phyloP scores from a whole-genome alignment of 2,113 vertebrate genomes.

The Coregonus clupeaformis region DNA sequence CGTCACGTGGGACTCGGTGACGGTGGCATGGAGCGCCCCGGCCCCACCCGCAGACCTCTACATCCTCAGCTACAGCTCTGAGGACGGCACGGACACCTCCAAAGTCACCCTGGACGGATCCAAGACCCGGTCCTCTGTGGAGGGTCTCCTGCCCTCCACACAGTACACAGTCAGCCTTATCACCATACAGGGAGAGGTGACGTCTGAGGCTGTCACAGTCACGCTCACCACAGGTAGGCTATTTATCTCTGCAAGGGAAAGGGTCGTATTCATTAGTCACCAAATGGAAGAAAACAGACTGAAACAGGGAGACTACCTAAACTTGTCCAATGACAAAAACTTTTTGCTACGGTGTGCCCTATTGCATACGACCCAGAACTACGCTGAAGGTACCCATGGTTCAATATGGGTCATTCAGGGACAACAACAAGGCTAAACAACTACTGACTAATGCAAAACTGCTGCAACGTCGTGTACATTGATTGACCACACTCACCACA shows the following conservation, averaged over 20 bases:
- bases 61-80: constrained; percentile 85
- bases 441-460: not conserved
- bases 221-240: constrained; percentile 87
- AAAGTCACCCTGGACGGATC: constrained; percentile 85
- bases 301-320: too few relatives aligned
- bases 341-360: not conserved
- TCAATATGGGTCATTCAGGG: not conserved
- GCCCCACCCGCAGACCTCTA: constrained; percentile 90
- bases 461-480: not conserved
- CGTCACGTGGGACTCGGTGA: constrained; percentile 86
- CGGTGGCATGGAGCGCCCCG: constrained; percentile 90
- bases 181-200: constrained; percentile 82
- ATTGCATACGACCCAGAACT: too few relatives aligned
- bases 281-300: too few relatives aligned
- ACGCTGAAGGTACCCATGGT: too few relatives aligned
- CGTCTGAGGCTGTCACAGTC: constrained; percentile 86
- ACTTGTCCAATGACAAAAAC: too few relatives aligned
- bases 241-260: too few relatives aligned
- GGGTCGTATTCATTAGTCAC: too few relatives aligned
- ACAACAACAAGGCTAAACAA: not conserved
- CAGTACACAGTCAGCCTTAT: constrained; percentile 88
- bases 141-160: constrained; percentile 83
- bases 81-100: constrained; percentile 77
- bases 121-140: constrained; percentile 81
- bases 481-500: not conserved